A percentile compares a stretch with the other conserved stretches of the same genome.
Evolutionary conservation across 2,797 vertebrate species (phyloP).

Genomic region (Rhyacichthys aspro): DNA sequence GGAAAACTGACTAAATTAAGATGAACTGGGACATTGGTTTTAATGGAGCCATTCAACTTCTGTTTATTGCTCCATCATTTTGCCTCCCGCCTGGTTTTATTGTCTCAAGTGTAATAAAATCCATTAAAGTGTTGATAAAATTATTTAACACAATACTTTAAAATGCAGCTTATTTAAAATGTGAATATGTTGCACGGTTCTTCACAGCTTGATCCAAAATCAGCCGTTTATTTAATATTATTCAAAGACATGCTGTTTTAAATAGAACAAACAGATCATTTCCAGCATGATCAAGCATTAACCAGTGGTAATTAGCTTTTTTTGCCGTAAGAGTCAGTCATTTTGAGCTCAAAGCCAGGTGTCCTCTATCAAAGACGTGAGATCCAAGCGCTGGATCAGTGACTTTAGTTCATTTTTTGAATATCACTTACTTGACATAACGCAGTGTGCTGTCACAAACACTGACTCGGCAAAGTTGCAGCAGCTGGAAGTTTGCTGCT

Average conservation of each 20-base stretch:
- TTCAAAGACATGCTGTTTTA: background rate
- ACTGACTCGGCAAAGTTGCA: conserved; percentile 32
- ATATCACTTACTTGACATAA: conserved; percentile 13
- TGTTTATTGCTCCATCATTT: conserved; percentile 22
- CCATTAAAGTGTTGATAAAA: conserved; percentile 3
- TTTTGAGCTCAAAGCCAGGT: background rate
- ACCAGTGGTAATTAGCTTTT: background rate
- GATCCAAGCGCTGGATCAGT: background rate
- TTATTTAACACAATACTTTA: conserved; percentile 4
- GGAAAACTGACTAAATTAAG: background rate
- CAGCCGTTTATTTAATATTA: conserved; percentile 8
- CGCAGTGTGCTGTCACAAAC: conserved; percentile 11
- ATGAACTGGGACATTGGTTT: background rate
- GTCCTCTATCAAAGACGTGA: background rate
- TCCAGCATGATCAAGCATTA: background rate
- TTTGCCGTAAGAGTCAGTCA: background rate
- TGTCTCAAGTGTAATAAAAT: conserved; percentile 9
- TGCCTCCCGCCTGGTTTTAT: conserved; percentile 10
- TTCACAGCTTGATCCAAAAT: conserved; percentile 6
- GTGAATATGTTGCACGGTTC: background rate
- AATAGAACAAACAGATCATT: conserved; percentile 3
- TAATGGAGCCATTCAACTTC: conserved; percentile 1
- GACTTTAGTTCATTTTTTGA: background rate
- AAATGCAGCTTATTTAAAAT: conserved; percentile 7
- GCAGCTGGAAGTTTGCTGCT: conserved; percentile 52